Evolutionary conservation across 2,113 vertebrate species (phyloP).

Genomic region (Felis chaus): DNA sequence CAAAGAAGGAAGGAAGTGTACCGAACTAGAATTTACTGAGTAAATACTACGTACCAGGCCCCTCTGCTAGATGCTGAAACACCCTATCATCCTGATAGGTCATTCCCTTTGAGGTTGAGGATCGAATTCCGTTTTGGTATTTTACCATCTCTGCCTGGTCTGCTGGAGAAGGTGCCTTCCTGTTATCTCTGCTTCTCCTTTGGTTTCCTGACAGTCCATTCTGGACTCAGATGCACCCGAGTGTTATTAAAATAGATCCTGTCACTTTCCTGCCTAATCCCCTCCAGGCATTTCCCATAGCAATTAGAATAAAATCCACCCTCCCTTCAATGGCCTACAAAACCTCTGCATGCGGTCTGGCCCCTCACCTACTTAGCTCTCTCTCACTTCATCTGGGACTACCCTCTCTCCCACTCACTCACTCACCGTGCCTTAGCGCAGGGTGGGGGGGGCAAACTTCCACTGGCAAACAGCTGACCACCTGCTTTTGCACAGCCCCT

Average conservation of each 20-base stretch:
- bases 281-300: background rate
- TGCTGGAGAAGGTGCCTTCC: background rate
- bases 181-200: background rate
- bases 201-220: background rate
- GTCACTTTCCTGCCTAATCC: background rate
- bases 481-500: background rate
- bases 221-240: background rate
- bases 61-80: background rate
- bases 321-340: background rate
- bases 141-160: background rate
- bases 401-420: background rate
- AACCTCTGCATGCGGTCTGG: background rate
- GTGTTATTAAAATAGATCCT: background rate
- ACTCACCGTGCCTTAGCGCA: background rate
- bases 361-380: background rate
- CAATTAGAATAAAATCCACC: constrained; percentile 10
- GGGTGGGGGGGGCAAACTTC: background rate
- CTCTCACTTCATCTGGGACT: background rate
- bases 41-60: background rate
- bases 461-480: background rate
- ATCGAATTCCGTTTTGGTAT: background rate
- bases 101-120: background rate
- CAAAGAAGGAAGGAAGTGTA: background rate
- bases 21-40: background rate
- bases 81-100: rapidly evolving